A percentile compares a stretch with the other conserved stretches of the same genome.
Conservation (phyloP, 2,888 invertebrate species). For the Diaperis boleti region DNA sequence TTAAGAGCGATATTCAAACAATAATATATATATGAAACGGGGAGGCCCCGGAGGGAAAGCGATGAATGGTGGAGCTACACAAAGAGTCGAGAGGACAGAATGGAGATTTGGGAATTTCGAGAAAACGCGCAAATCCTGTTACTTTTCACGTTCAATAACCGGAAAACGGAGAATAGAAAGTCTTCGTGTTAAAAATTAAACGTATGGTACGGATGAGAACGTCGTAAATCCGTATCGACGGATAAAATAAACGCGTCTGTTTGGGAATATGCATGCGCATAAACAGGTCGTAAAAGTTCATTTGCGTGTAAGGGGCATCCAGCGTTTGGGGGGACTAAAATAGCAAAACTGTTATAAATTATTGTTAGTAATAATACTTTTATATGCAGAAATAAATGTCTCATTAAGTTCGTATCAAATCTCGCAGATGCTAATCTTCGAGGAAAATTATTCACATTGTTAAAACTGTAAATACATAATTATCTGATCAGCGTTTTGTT, state of each 20-base stretch:
- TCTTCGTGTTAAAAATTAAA: constrained; percentile 46
- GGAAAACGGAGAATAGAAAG: constrained; percentile 52
- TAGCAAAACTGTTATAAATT: too few species aligned
- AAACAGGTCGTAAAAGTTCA: constrained; percentile 42
- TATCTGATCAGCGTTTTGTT: too few species aligned
- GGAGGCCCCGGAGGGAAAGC: constrained; percentile 37
- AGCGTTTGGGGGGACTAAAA: too few species aligned
- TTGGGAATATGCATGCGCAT: constrained; percentile 44
- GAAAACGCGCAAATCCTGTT: constrained; percentile 53
- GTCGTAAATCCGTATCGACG: constrained; percentile 50
- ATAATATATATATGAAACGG: constrained; percentile 32
- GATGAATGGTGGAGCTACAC: constrained; percentile 58
- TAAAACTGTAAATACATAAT: too few species aligned
- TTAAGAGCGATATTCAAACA: constrained; percentile 41
- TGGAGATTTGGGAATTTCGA: constrained; percentile 54
- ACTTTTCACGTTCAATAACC: constrained; percentile 57
- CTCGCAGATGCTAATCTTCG: too few species aligned
- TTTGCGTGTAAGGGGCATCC: constrained; percentile 30
- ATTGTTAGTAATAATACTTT: too few species aligned
- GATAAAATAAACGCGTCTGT: constrained; percentile 47
- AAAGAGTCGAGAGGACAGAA: constrained; percentile 54
- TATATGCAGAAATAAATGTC: too few species aligned
- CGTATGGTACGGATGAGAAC: constrained; percentile 40
- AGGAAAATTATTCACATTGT: too few species aligned
- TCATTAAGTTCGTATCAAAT: too few species aligned